Base-by-base conservation (phyloP, 2,888 invertebrate species). In the Cerastis leucographa region DNA sequence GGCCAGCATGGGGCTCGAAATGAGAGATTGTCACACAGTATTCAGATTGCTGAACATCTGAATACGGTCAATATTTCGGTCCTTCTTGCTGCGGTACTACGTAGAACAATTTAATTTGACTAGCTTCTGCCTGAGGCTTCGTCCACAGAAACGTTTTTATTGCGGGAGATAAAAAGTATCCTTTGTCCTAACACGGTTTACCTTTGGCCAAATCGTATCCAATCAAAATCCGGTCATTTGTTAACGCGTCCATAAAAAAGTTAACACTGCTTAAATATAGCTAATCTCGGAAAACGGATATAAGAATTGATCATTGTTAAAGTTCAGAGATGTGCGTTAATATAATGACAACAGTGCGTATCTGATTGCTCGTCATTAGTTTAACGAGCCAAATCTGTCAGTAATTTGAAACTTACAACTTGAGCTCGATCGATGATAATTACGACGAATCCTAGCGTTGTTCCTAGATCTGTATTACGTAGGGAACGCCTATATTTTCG, bases 321-420 rank as follows among this genome's bases (percentile, higher is more conserved):
- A 51, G 29, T 49, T 77, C 29, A 69, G 35, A 62, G 61, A 67
- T 70, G 19, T n/a, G 11, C 35, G 44, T 51, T 51, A 68, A 62
- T 81, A 56, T 49, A 56, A 40, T 66, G 79, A 71, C 44, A 51
- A 61, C n/a, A 66, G 40, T 51, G 14, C 59, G n/a, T 77, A 54
- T 49, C 62, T 71, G 46, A 77, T 71, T 59, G 51, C 22, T 51
- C 35, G 17, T 62, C 59, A 83, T 83, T 71, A 83, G 51, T 64
- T 44, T 54, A 68, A 77, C 59, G 56, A 68, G n/a, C 29, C 14
- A 49, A 74, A 67, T 61, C 42, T n/a, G 25, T 40, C 44, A 14
- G 56, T 44, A 56, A 40, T 8, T 46, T 19, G 62, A 74, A 61
- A 66, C 59, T 66, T 61, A 25, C 46, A 59, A 71, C 25, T 64